A percentile compares a stretch with the other conserved stretches of the same genome.
phyloP scores from a whole-genome alignment of 2,888 invertebrate genomes.

The Cephus rjabovi region DNA sequence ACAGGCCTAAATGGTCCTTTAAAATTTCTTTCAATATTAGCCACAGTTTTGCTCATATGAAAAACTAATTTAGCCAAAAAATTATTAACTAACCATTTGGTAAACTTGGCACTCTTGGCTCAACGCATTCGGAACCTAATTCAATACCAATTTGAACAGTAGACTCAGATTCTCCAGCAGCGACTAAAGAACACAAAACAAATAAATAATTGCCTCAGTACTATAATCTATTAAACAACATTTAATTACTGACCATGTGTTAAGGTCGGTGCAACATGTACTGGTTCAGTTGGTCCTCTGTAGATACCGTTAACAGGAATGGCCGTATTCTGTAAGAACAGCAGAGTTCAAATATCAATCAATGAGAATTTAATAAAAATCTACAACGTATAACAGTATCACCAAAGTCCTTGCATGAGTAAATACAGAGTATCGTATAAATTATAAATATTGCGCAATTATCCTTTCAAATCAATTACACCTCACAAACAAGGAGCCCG shows the following conservation, averaged over 20 bases:
- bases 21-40: background rate
- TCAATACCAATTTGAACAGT: constrained; percentile 73
- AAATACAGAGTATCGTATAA: background rate
- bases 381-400: background rate
- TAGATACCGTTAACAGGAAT: constrained; percentile 92
- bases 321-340: constrained; percentile 81
- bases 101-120: constrained; percentile 61
- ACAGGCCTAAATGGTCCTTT: background rate
- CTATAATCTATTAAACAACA: background rate
- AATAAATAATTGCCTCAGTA: background rate
- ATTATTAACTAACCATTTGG: constrained; percentile 47
- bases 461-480: background rate
- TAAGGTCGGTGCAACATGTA: constrained; percentile 53
- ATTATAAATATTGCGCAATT: background rate
- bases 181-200: constrained; percentile 32
- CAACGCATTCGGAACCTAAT: constrained; percentile 75
- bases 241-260: constrained; percentile 50
- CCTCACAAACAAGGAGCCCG: background rate
- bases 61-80: constrained; percentile 3
- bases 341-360: constrained; percentile 8
- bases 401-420: background rate
- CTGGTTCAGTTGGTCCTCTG: constrained; percentile 72
- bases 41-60: background rate
- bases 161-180: constrained; percentile 56
- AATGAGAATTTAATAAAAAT: constrained; percentile 12